phyloP scores from a whole-genome alignment of 2,888 invertebrate species.

The Ophion obscuratus region DNA sequence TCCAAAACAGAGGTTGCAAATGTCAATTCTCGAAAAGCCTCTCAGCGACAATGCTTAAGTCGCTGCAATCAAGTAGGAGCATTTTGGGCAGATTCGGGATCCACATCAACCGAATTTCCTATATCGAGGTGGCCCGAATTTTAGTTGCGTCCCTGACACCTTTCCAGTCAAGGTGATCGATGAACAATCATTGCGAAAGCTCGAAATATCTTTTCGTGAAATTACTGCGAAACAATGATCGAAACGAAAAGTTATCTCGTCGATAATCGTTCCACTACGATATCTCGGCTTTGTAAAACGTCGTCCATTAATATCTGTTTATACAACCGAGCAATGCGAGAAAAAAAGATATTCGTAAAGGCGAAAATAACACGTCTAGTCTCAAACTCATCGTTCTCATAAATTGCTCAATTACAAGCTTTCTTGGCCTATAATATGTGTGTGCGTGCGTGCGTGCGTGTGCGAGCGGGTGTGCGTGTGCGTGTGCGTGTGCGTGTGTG shows the following conservation, averaged over 20 bases:
- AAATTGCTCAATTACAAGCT: too few relatives aligned
- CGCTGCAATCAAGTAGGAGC: neutral
- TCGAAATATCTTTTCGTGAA: slow-evolving; percentile 38
- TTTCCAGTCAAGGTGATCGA: slow-evolving; percentile 6
- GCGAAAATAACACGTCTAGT: slow-evolving; percentile 7
- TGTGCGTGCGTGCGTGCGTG: too few relatives aligned
- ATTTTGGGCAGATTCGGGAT: neutral
- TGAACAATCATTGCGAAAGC: slow-evolving; percentile 23
- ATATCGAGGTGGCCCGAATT: neutral
- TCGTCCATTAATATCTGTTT: slow-evolving; percentile 26
- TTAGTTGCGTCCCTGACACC: slow-evolving; percentile 20
- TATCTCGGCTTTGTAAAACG: slow-evolving; percentile 44
- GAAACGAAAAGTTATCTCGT: slow-evolving; percentile 34
- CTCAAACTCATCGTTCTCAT: neutral
- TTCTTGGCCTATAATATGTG: too few relatives aligned
- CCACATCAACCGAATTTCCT: neutral
- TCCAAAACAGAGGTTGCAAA: too few relatives aligned
- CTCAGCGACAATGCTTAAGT: too few relatives aligned
- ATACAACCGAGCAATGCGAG: neutral
- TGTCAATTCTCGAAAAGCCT: too few relatives aligned
- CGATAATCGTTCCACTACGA: slow-evolving; percentile 29
- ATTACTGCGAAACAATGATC: slow-evolving; percentile 23
- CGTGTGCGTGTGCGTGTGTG: too few relatives aligned
- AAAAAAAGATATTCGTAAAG: slow-evolving; percentile 44
- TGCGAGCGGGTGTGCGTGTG: too few relatives aligned